Evolutionary conservation across 2,113 vertebrate genomes (phyloP).

Genomic region (Xenopus laevis): DNA sequence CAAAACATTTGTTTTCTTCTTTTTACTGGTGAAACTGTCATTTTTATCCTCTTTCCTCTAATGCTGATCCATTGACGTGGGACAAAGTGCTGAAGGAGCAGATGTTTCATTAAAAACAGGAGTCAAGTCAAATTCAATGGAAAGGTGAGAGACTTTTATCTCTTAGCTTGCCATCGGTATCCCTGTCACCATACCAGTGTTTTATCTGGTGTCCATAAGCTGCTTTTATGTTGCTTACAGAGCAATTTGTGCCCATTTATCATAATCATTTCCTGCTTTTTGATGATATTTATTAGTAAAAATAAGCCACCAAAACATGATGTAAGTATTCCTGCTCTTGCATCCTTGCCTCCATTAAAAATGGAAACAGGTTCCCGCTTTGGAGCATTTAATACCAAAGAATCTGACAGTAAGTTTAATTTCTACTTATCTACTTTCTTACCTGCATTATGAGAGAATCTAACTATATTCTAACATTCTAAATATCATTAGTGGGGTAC

Average conservation of each 20-base stretch:
- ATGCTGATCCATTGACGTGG: constrained; percentile 15
- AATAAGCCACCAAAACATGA: constrained; percentile 53
- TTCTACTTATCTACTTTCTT: too few relatives aligned
- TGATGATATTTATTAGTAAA: constrained; percentile 63
- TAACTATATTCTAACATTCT: too few relatives aligned
- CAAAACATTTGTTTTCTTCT: too few relatives aligned
- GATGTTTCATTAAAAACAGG: constrained; percentile 41
- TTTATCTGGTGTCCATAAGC: too few relatives aligned
- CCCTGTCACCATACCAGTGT: too few relatives aligned
- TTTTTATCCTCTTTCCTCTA: background rate
- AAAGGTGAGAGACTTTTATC: constrained; percentile 53
- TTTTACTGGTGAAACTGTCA: too few relatives aligned
- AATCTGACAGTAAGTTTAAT: constrained; percentile 66
- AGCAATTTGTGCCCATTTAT: too few relatives aligned
- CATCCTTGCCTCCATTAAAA: constrained; percentile 55
- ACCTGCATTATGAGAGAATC: too few relatives aligned
- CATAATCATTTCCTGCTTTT: background rate
- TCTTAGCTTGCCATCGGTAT: too few relatives aligned
- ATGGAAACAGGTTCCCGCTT: constrained; percentile 55
- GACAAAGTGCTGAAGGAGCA: constrained; percentile 49
- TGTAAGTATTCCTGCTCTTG: constrained; percentile 56
- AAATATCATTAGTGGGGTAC: too few relatives aligned
- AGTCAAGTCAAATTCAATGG: constrained; percentile 44
- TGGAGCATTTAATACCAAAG: constrained; percentile 55
- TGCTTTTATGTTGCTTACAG: too few relatives aligned